These are phyloP conservation scores for Pecten maximus DNA, from an alignment of 2,888 invertebrate species.

Conservation along the genomic window DNA sequence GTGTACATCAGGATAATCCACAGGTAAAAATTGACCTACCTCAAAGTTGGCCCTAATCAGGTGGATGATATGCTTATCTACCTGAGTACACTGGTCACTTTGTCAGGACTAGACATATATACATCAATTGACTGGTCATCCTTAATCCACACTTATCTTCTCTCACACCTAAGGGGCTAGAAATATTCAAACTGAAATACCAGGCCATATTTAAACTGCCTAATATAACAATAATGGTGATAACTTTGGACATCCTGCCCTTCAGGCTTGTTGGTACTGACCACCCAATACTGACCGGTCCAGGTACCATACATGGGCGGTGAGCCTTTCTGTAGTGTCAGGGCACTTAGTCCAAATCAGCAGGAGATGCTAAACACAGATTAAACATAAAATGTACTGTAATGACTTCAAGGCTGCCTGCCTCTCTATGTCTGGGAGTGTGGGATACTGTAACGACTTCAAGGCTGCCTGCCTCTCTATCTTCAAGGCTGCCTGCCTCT, in stretches of 20 bases:
- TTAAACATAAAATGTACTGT: not conserved
- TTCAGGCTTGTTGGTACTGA: not conserved
- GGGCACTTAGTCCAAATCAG: not conserved
- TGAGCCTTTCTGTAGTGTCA: not conserved
- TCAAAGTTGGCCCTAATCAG: not conserved
- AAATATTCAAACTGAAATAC: slow-evolving; percentile 13
- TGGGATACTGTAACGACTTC: too few species aligned
- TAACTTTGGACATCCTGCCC: slow-evolving; percentile 31
- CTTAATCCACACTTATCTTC: slow-evolving; percentile 16
- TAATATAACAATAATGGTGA: not conserved
- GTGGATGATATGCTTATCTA: not conserved
- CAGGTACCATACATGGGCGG: not conserved
- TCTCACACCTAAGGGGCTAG: slow-evolving; percentile 30
- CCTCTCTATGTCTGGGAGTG: not conserved
- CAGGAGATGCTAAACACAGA: not conserved
- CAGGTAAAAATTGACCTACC: slow-evolving; percentile 15
- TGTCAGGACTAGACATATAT: not conserved
- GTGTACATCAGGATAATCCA: not conserved
- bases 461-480: too few species aligned
- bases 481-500: too few species aligned
- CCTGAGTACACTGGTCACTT: not conserved
- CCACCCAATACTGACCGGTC: not conserved
- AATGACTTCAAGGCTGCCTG: not conserved
- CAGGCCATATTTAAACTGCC: slow-evolving; percentile 23
- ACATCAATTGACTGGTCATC: slow-evolving; percentile 35